Evolutionary conservation across 1,140 invertebrate species (phyloP).

Genomic region (Aphidius gifuensis): DNA sequence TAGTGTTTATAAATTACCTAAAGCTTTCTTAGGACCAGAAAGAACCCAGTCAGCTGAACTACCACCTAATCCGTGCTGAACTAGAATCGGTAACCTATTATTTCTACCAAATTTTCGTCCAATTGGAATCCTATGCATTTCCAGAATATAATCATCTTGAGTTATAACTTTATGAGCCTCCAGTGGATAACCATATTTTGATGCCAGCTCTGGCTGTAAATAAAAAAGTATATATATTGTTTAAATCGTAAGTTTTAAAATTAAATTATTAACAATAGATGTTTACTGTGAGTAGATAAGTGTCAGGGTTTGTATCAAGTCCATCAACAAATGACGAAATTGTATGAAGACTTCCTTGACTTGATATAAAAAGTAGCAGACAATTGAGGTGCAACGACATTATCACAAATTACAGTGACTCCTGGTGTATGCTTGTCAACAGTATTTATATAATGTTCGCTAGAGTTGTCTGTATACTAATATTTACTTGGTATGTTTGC

Average conservation of each 20-base stretch:
- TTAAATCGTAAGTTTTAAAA: not conserved
- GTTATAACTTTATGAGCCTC: conserved; percentile 62
- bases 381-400: too few species aligned
- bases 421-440: too few species aligned
- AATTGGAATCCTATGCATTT: conserved; percentile 63
- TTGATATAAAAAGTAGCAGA: too few species aligned
- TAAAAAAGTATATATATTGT: conserved; percentile 3
- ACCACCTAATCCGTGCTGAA: conserved; percentile 66
- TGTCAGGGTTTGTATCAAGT: conserved; percentile 39
- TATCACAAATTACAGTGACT: too few species aligned
- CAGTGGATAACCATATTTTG: conserved; percentile 56
- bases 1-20: conserved; percentile 38
- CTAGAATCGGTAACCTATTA: conserved; percentile 52
- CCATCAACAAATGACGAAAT: conserved; percentile 13
- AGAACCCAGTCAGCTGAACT: conserved; percentile 61
- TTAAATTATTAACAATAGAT: not conserved
- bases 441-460: too few species aligned
- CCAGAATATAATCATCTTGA: conserved; percentile 68
- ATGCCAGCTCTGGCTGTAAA: conserved; percentile 53
- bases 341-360: too few species aligned
- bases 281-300: conserved; percentile 43
- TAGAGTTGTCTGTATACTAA: too few species aligned
- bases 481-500: too few species aligned
- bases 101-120: conserved; percentile 25
- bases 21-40: conserved; percentile 55